phyloP scores from a whole-genome alignment of 2,113 vertebrate species.

The Epinephelus fuscoguttatus region DNA sequence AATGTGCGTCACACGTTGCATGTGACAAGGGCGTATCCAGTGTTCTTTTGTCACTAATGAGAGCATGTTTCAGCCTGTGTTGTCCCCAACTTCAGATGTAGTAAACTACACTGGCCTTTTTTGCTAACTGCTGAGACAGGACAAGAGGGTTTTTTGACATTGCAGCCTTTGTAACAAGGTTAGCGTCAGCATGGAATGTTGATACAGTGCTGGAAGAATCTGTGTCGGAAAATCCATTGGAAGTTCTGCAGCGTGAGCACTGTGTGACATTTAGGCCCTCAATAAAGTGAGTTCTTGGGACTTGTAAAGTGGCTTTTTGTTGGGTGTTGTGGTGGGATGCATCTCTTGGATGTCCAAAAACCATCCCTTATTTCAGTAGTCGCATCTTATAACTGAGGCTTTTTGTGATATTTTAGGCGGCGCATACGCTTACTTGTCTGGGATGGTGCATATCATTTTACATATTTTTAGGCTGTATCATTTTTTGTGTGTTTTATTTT shows the following conservation, averaged over 20 bases:
- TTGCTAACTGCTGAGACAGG: conserved; percentile 20
- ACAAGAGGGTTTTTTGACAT: conserved; percentile 41
- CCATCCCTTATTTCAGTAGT: background rate
- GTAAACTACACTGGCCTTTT: conserved; percentile 41
- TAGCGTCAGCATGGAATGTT: conserved; percentile 59
- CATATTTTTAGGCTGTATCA: background rate
- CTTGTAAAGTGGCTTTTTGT: conserved; percentile 48
- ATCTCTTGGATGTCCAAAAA: conserved; percentile 23
- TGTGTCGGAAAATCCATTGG: conserved; percentile 37
- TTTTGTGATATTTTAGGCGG: background rate
- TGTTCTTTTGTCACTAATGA: conserved; percentile 12
- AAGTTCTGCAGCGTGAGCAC: conserved; percentile 53
- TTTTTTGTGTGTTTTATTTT: conserved; percentile 21
- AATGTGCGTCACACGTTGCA: background rate
- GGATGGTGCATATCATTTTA: conserved; percentile 10
- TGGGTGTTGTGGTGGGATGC: conserved; percentile 26
- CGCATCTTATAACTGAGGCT: conserved; percentile 4
- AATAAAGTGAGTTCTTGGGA: conserved; percentile 30
- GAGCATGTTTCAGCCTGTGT: conserved; percentile 26
- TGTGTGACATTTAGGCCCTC: conserved; percentile 60
- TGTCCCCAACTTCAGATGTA: conserved; percentile 24
- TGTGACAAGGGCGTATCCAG: conserved; percentile 32
- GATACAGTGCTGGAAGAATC: conserved; percentile 48
- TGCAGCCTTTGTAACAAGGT: conserved; percentile 59
- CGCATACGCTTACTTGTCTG: background rate